These are phyloP conservation scores for Apus apus DNA, from an alignment of 2,113 vertebrate genomes.

Conservation along the genomic window DNA sequence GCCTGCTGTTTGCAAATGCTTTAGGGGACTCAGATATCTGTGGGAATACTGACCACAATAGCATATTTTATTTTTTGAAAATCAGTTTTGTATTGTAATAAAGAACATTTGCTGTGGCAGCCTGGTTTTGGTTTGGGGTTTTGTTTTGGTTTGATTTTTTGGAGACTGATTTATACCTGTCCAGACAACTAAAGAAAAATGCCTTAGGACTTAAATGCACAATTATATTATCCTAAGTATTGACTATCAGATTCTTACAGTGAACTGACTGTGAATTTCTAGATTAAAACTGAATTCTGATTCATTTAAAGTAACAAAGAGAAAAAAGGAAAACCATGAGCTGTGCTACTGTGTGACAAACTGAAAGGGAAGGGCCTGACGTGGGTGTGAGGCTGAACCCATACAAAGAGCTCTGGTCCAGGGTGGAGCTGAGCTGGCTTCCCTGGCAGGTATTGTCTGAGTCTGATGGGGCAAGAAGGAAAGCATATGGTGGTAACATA, in stretches of 20 bases:
- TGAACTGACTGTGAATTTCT: constrained; percentile 11
- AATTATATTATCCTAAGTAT: background rate
- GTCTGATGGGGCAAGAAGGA: background rate
- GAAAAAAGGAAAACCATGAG: background rate
- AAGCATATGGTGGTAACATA: background rate
- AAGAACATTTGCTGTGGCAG: constrained; percentile 50
- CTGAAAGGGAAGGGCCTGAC: background rate
- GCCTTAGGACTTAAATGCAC: background rate
- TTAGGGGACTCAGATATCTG: background rate
- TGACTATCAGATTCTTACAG: background rate
- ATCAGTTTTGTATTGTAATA: constrained; percentile 56
- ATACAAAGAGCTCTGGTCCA: background rate
- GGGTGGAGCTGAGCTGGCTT: background rate
- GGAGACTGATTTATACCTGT: constrained; percentile 41
- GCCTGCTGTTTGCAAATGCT: constrained; percentile 43
- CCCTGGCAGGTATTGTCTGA: background rate
- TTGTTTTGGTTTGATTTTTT: background rate
- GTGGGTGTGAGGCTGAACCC: background rate
- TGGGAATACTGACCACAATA: constrained; percentile 45
- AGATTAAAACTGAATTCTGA: constrained; percentile 19
- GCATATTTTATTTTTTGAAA: constrained; percentile 51
- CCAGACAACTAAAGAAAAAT: constrained; percentile 41
- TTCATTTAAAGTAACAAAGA: background rate
- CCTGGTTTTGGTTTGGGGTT: background rate
- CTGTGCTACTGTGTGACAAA: fast-evolving